Evolutionary conservation across 2,797 vertebrate genomes (phyloP).

Genomic region (Macropodus opercularis): DNA sequence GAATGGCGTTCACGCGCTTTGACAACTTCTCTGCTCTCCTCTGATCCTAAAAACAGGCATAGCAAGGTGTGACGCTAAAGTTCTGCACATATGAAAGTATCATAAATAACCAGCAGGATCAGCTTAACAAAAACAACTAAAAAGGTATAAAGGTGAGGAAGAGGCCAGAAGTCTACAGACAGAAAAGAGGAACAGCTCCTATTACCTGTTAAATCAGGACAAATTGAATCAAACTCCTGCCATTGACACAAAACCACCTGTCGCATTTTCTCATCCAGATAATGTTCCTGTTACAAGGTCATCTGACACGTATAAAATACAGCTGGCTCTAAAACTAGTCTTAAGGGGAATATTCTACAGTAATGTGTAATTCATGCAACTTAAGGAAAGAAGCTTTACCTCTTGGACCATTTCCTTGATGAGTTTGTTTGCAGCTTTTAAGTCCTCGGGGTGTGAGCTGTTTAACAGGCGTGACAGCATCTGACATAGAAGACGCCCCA

Average conservation of each 20-base stretch:
- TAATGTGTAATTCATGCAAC: neutral
- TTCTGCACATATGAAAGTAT: neutral
- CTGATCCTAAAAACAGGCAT: constrained; percentile 85
- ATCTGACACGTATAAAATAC: neutral
- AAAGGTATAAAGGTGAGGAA: neutral
- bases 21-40: constrained; percentile 96
- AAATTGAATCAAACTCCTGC: constrained; percentile 14
- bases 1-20: constrained; percentile 92
- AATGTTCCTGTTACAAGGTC: constrained; percentile 5
- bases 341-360: neutral
- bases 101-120: neutral
- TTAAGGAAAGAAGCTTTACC: constrained; percentile 75
- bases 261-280: constrained; percentile 31
- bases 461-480: constrained; percentile 94
- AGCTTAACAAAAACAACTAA: neutral
- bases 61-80: neutral
- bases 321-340: neutral
- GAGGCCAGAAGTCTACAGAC: neutral
- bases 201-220: constrained; percentile 28
- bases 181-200: too few species aligned
- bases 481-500: constrained; percentile 68
- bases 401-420: constrained; percentile 99
- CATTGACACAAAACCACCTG: constrained; percentile 23
- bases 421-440: constrained; percentile 97
- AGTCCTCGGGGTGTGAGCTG: constrained; percentile 95